Percentiles rank a stretch among this genome's conserved stretches.
Evolutionary conservation across 2,797 vertebrate genomes (phyloP).

Genomic region (Aldrovandia affinis): DNA sequence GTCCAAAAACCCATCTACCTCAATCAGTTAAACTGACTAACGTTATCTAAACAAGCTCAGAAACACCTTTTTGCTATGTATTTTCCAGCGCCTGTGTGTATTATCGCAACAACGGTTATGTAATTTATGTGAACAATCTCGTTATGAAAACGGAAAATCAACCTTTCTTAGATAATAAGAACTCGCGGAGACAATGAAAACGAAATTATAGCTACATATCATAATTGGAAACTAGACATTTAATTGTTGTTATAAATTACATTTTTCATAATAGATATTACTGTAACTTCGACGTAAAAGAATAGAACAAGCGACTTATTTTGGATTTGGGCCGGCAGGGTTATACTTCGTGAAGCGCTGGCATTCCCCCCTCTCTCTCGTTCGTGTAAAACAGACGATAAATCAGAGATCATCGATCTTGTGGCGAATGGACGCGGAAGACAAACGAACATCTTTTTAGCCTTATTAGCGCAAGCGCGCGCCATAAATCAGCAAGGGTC

Average conservation of each 20-base stretch:
- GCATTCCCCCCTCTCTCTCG: conserved; percentile 24
- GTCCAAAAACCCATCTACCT: neutral
- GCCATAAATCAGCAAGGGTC: conserved; percentile 22
- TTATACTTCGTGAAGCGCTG: neutral
- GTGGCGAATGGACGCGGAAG: conserved; percentile 12
- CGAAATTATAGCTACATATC: no score
- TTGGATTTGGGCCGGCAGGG: neutral
- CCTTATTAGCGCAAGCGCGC: conserved; percentile 10
- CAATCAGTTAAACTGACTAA: neutral
- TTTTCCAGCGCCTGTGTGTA: no score
- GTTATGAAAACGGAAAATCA: neutral
- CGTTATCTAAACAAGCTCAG: neutral
- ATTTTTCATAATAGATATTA: no score
- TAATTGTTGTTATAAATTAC: no score
- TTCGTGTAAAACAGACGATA: neutral
- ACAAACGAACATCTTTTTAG: conserved; percentile 29
- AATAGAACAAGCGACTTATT: neutral
- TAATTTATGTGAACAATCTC: neutral
- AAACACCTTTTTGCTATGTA: neutral
- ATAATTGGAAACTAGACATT: no score
- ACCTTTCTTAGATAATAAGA: neutral
- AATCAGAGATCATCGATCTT: conserved; percentile 32
- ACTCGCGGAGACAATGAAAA: neutral
- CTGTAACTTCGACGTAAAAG: neutral
- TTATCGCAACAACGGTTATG: no score